These are phyloP conservation scores for Apamea monoglypha DNA, from an alignment of 2,888 invertebrate genomes.

Conservation along the genomic window DNA sequence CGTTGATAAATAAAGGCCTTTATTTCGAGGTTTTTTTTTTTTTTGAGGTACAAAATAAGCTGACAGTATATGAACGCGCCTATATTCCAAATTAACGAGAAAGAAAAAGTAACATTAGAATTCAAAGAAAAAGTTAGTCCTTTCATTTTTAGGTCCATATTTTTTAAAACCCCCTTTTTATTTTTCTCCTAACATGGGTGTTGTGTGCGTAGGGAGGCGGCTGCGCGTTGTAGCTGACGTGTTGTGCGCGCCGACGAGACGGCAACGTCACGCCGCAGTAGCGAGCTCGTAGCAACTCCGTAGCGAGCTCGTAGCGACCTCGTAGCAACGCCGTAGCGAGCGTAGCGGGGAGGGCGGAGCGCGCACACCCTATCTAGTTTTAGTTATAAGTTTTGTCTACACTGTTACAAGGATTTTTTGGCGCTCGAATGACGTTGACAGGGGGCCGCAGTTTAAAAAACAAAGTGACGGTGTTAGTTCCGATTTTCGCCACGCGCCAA, in stretches of 20 bases:
- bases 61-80: not conserved
- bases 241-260: slow-evolving; percentile 81
- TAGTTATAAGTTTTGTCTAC: slow-evolving; percentile 40
- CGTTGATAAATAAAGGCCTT: not conserved
- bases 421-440: not conserved
- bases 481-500: not conserved
- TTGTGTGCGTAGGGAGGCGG: slow-evolving; percentile 86
- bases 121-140: not conserved
- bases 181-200: slow-evolving; percentile 69
- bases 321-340: slow-evolving; percentile 25
- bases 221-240: slow-evolving; percentile 88
- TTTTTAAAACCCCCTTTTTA: slow-evolving; percentile 45
- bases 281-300: slow-evolving; percentile 44
- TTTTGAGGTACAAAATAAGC: not conserved
- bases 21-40: not conserved
- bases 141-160: slow-evolving; percentile 44
- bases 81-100: not conserved
- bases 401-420: not conserved
- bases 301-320: slow-evolving; percentile 41
- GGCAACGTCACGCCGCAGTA: slow-evolving; percentile 58
- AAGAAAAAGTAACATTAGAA: not conserved
- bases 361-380: slow-evolving; percentile 52
- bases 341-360: slow-evolving; percentile 52
- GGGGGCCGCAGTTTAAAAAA: not conserved
- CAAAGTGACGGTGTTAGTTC: not conserved